Conservation (phyloP, 2,113 vertebrate species). For the Megaceryle torquata region DNA sequence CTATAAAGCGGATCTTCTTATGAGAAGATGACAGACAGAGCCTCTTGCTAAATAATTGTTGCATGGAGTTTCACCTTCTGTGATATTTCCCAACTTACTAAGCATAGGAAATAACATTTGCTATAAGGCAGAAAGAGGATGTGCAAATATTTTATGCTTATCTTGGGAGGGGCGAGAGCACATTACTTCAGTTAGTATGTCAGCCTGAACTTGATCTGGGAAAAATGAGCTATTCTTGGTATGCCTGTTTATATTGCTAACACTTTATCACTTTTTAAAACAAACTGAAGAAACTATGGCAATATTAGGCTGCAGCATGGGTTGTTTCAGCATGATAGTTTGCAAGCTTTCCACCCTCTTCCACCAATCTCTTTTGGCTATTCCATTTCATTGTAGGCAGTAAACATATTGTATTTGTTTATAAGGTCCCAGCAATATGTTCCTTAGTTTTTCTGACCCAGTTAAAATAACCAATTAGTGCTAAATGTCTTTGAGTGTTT, state of each 20-base stretch:
- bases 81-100: not conserved
- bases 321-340: not conserved
- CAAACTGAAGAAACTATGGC: not conserved
- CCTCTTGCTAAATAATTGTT: conserved; percentile 31
- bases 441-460: not conserved
- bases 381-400: not conserved
- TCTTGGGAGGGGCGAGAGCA: not conserved
- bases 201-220: not conserved
- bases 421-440: not conserved
- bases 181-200: not conserved
- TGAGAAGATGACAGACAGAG: not conserved
- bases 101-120: conserved; percentile 13
- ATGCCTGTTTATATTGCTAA: not conserved
- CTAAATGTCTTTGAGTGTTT: not conserved
- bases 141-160: conserved; percentile 5
- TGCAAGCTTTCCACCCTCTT: not conserved
- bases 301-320: not conserved
- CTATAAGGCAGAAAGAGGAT: conserved; percentile 23
- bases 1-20: not conserved
- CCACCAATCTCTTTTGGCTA: not conserved
- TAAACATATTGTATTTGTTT: not conserved
- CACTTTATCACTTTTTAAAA: not conserved
- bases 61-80: not conserved
- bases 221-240: not conserved
- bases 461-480: not conserved